Conservation (phyloP, 2,888 invertebrate genomes). For the Latrodectus elegans region DNA sequence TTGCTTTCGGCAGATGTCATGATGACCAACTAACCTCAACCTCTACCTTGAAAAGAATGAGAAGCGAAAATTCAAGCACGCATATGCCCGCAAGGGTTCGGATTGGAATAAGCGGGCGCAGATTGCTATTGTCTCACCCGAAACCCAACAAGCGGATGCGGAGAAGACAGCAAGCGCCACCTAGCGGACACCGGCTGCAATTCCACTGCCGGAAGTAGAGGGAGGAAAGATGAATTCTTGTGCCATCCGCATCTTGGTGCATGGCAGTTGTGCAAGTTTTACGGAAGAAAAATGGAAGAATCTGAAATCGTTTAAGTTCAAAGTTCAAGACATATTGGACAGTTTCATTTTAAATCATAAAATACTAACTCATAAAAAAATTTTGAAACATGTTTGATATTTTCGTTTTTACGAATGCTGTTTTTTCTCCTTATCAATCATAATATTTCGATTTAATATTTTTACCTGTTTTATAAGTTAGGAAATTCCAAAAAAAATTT, state of each 20-base stretch:
- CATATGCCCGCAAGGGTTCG: not conserved
- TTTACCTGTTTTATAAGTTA: too few species aligned
- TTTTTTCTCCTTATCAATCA: too few species aligned
- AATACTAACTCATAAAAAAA: too few species aligned
- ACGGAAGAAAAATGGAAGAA: not conserved
- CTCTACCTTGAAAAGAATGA: not conserved
- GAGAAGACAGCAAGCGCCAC: constrained; percentile 12
- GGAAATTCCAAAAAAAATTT: too few species aligned
- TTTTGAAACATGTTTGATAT: too few species aligned
- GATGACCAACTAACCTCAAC: not conserved
- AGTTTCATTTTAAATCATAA: too few species aligned
- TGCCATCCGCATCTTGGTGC: not conserved
- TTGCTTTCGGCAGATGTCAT: constrained; percentile 49
- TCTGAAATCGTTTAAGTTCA: too few species aligned
- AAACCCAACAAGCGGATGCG: not conserved
- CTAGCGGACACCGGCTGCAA: constrained; percentile 26
- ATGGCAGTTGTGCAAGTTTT: not conserved
- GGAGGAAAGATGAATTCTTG: not conserved
- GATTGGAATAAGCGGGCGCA: not conserved
- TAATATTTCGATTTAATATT: too few species aligned
- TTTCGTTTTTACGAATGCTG: too few species aligned
- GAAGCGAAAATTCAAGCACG: not conserved
- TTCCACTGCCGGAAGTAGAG: not conserved
- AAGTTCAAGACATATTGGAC: too few species aligned
- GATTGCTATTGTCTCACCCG: not conserved